phyloP scores from a whole-genome alignment of 92 coral and sea anemone genomes.

The Plumapathes pennacea region DNA sequence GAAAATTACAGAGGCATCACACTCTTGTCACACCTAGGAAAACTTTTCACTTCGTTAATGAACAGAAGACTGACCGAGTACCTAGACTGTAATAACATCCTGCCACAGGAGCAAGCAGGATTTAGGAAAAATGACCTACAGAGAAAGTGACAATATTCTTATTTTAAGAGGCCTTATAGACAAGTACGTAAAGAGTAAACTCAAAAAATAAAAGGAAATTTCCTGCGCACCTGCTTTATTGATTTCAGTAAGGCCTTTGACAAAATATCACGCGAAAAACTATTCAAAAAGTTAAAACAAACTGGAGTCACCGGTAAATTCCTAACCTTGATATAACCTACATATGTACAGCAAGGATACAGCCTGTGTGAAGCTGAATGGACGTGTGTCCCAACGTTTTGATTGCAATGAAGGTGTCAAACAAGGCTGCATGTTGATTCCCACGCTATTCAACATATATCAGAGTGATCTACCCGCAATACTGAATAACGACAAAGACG shows the following conservation, averaged over 20 bases:
- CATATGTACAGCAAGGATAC: slow-evolving; percentile 33
- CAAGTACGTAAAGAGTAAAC: slow-evolving; percentile 23
- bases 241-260: slow-evolving; percentile 54
- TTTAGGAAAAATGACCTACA: slow-evolving; percentile 35
- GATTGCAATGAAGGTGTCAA: slow-evolving; percentile 26
- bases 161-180: slow-evolving; percentile 22
- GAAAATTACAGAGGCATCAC: slow-evolving; percentile 43
- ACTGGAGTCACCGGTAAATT: slow-evolving; percentile 35
- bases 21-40: slow-evolving; percentile 25
- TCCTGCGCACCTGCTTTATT: slow-evolving; percentile 47
- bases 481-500: slow-evolving; percentile 1
- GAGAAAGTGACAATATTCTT: slow-evolving; percentile 3
- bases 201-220: slow-evolving; percentile 25
- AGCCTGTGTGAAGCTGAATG: slow-evolving; percentile 15
- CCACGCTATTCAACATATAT: slow-evolving; percentile 35
- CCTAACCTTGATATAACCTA: slow-evolving; percentile 11
- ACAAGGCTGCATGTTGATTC: slow-evolving; percentile 40
- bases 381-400: slow-evolving; percentile 12
- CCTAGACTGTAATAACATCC: slow-evolving; percentile 9
- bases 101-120: slow-evolving; percentile 19
- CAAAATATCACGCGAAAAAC: slow-evolving; percentile 35
- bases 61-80: slow-evolving; percentile 32
- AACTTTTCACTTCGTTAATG: slow-evolving; percentile 22
- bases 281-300: slow-evolving; percentile 26
- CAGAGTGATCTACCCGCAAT: slow-evolving; percentile 24